phyloP scores from a whole-genome alignment of 2,113 vertebrate genomes.

The Pyrgilauda ruficollis region DNA sequence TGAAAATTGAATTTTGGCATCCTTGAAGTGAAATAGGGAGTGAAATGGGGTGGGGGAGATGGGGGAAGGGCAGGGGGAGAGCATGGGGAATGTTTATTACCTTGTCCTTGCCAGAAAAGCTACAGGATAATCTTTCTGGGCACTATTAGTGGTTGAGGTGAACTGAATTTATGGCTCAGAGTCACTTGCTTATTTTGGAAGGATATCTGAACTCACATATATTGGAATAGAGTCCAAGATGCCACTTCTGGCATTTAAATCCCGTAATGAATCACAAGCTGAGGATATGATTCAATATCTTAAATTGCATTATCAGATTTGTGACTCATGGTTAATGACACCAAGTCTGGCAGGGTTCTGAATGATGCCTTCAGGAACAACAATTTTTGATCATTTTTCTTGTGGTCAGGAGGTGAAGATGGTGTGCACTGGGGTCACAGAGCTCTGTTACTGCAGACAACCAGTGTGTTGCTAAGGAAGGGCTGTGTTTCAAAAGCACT shows the following conservation, averaged over 20 bases:
- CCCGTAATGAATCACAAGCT: constrained; percentile 2
- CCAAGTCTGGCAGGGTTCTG: not conserved
- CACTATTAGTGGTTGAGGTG: not conserved
- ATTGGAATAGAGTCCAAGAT: not conserved
- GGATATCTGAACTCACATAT: not conserved
- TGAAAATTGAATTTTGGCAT: not conserved
- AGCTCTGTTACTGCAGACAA: not conserved
- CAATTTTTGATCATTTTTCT: not conserved
- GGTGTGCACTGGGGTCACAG: not conserved
- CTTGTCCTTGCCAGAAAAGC: not conserved
- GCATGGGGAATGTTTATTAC: not conserved
- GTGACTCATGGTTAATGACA: constrained; percentile 34
- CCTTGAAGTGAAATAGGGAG: not conserved
- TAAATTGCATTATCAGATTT: constrained; percentile 26
- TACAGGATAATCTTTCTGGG: not conserved
- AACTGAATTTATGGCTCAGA: constrained; percentile 27
- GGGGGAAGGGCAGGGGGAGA: not conserved
- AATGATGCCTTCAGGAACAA: not conserved
- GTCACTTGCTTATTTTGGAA: constrained; percentile 47
- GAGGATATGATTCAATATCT: constrained; percentile 30
- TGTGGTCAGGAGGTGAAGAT: not conserved
- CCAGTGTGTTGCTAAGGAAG: rapidly evolving
- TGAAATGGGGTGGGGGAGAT: not conserved
- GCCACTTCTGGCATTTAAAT: not conserved
- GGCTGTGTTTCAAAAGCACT: not conserved